Percentiles rank a stretch among this genome's conserved stretches.
Evolutionary conservation across 2,113 vertebrate genomes (phyloP).

Genomic region (Pedionomus torquatus): DNA sequence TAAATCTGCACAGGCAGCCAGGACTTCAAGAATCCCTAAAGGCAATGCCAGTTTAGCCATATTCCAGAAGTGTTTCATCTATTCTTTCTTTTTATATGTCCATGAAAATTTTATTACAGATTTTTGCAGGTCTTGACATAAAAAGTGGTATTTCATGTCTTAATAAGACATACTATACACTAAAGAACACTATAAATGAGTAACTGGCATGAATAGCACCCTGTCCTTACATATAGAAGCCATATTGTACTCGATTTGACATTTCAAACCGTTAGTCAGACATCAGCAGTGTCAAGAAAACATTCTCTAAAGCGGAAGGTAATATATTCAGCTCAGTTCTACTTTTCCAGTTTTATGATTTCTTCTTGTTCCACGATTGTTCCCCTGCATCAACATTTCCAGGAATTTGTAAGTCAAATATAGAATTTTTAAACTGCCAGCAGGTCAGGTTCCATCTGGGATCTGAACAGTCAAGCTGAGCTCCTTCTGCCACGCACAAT

Average conservation of each 20-base stretch:
- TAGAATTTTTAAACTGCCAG: constrained; percentile 22
- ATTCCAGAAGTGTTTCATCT: background rate
- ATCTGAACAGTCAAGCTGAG: constrained; percentile 56
- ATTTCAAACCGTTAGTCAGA: constrained; percentile 20
- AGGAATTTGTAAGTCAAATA: constrained; percentile 66
- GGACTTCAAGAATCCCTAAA: background rate
- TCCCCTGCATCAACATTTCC: constrained; percentile 37
- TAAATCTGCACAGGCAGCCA: background rate
- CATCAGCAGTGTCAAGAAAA: background rate
- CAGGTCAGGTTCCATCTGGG: constrained; percentile 47
- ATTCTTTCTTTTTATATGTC: background rate
- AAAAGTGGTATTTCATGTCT: background rate
- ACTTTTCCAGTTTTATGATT: constrained; percentile 17
- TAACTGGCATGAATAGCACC: background rate
- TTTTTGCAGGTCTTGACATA: background rate
- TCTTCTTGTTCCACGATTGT: constrained; percentile 15
- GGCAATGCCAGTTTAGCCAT: background rate
- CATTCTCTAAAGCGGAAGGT: background rate
- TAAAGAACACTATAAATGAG: background rate
- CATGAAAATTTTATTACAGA: background rate
- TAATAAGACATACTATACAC: background rate
- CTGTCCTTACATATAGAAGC: background rate
- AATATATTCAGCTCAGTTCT: background rate
- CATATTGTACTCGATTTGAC: background rate
- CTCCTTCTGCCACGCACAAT: constrained; percentile 44